Evolutionary conservation across 2,888 invertebrate genomes (phyloP), one percentile per base, ranked within the genome.

Genomic region (Amblyteles armatorius): DNA sequence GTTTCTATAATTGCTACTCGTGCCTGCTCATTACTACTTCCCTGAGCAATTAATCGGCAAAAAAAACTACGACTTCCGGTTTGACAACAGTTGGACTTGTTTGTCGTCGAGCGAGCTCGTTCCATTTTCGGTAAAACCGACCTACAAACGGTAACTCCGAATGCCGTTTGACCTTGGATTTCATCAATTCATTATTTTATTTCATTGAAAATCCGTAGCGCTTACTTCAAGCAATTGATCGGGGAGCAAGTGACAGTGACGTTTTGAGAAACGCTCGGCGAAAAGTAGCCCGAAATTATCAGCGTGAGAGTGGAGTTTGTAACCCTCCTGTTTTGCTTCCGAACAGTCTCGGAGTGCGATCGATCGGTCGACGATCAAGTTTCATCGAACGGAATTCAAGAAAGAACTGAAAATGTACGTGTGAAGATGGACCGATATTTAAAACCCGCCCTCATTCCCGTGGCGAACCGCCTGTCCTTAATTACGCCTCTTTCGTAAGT

Each of bases 251-350:
- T 76, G 68, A 79, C 79, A 82, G 78, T 84, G 84, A 84, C 84
- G 69, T 84, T 74, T 79, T 36, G 13, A 16, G 57, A 72, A 16
- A n/a, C 22, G 22, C 40, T 67, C 67, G 52, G 22, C 16, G 16
- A 72, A 60, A 33, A 79, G 11, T 76, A 48, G 26, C 82, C 55
- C 57, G 65, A 84, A 84, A 84, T 84, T 84, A 76, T 76, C 71
- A 72, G 74, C 74, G 78, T 84, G 67, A 82, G 48, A 68, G 73
- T 40, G 22, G 11, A 60, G 29, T 40, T 16, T 57, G 69, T 52
- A 52, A 44, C n/a, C n/a, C 33, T 36, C 48, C 50, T 29, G 44
- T 74, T 36, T 55, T 29, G n/a, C 19, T 29, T 77, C 44, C 52
- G 11, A 65, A 29, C 74, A 22, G 44, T 63, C 19, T 29, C 1